Evolutionary conservation across 1,140 invertebrate species (phyloP), one percentile per base, ranked within the genome.

Genomic region (Nebria ingens): DNA sequence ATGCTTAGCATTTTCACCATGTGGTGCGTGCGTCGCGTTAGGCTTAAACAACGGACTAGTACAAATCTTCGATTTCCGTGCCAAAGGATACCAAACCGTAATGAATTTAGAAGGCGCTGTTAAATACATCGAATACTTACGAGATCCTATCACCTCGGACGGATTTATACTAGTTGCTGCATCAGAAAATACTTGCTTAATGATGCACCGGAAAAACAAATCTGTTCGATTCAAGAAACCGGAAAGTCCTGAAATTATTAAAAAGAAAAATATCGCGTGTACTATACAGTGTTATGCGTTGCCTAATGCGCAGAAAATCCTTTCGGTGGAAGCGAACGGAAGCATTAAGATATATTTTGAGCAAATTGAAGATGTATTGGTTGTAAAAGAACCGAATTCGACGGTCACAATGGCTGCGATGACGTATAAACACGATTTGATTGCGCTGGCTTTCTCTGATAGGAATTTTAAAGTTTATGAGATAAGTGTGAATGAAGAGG

Each of bases 1-100:
- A 25, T 56, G 52, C 12, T 42, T 42, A 19, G 50, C 56, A 22
- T 62, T 62, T 29, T 62, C 61, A 17, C 21, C 52, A 21, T 58
- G 56, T 51, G 61, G 61, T 15, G 50, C 59, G 38, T 38, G 52
- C 17, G 51, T 62, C 15, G 50, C 60, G 19, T 58, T 61, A 21
- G 61, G 59, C 19, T 52, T 56, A 12, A 34, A 50, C 6, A 59
- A 51, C 13, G 61, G 61, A 20, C 51, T 59, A 15, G 22, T 62
- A 12, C 34, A 51, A 11, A 34, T 55, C 11, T 62, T 60, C 22
- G 52, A 59, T 15, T 60, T 58, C 20, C 52, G 54, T 20, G 53
- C 45, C 11, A 62, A 59, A 42, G 51, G 54, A 1, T 54, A 38
- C 17, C 19, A 51, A 17, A 15, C n/a, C n/a, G 17, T 57, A 13